Base-by-base conservation (phyloP, 2,797 vertebrate genomes). In the Gallinago stenura region DNA sequence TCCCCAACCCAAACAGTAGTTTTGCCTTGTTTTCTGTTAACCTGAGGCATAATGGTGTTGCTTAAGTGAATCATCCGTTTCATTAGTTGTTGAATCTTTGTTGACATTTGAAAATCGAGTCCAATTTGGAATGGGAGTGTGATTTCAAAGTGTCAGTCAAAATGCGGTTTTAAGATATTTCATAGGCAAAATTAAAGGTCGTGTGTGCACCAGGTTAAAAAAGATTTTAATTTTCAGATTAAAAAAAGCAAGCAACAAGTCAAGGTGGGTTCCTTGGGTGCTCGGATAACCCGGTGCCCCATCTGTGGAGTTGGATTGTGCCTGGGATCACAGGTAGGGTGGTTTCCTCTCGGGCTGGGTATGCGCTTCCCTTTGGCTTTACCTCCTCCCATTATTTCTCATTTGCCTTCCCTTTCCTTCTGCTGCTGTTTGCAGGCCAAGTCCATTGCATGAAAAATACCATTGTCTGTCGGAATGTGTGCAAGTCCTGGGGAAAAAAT, bases 381-480 rank as follows among this genome's bases (percentile, higher is more conserved):
- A n/a, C 33, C 39, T 78, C 20, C 22, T 72, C 83, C 20, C 7
- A 1, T 84, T 82, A 28, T 83, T 89, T 83, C 60, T 80, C 48
- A 8, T 82, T 93, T 77, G 50, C 62, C 10, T 85, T 78, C 48
- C 41, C 26, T 73, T 81, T 70, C 51, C 82, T 87, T 91, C 89
- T 95, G 92, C 68, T 89, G 58, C 68, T 72, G 68, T 90, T 89
- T 80, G n/a, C 66, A 85, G 82, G 85, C 69, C 89, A 95, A 93
- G 46, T 70, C 37, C 31, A 30, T 83, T 89, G 68, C 10, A 85
- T 37, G 72, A 83, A 72, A 83, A 95, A 93, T 73, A 41, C 39
- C 43, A 17, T 78, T 84, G 76, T 81, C 77, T 37, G 21, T 60
- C 65, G 57, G 82, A 86, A 78, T 53, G 58, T 37, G 24, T 69